These are phyloP conservation scores for Tipula helvola DNA, from an alignment of 2,888 invertebrate species.

Conservation along the genomic window DNA sequence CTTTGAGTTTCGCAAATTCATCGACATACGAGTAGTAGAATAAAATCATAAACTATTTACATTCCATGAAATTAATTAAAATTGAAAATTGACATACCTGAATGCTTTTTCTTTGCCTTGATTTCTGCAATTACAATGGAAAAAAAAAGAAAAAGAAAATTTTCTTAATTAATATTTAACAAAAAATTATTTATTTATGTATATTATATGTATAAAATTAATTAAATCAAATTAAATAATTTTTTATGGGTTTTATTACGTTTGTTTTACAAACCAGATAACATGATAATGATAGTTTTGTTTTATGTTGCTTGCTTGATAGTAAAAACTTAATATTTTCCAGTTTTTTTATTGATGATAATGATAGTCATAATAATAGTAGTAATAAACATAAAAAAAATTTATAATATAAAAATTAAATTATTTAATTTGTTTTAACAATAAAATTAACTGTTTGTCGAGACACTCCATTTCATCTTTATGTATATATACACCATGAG, in stretches of 20 bases:
- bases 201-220: background rate
- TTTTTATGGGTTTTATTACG: background rate
- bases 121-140: slow-evolving; percentile 45
- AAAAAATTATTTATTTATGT: background rate
- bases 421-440: background rate
- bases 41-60: background rate
- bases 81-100: slow-evolving; percentile 39
- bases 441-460: background rate
- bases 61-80: background rate
- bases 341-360: background rate
- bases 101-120: slow-evolving; percentile 58
- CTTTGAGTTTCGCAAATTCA: too few species aligned
- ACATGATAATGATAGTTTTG: background rate
- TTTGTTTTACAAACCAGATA: background rate
- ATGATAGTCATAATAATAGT: background rate
- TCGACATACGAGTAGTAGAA: background rate
- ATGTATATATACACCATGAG: background rate
- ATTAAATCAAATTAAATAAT: background rate
- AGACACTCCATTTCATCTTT: background rate
- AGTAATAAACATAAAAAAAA: background rate
- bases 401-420: background rate
- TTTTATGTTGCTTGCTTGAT: background rate
- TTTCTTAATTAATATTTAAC: background rate
- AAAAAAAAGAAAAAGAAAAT: slow-evolving; percentile 16
- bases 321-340: background rate